A percentile compares a stretch with the other conserved stretches of the same genome.
Evolutionary conservation across 2,113 vertebrate genomes (phyloP).

Genomic region (Phoenicopterus ruber): DNA sequence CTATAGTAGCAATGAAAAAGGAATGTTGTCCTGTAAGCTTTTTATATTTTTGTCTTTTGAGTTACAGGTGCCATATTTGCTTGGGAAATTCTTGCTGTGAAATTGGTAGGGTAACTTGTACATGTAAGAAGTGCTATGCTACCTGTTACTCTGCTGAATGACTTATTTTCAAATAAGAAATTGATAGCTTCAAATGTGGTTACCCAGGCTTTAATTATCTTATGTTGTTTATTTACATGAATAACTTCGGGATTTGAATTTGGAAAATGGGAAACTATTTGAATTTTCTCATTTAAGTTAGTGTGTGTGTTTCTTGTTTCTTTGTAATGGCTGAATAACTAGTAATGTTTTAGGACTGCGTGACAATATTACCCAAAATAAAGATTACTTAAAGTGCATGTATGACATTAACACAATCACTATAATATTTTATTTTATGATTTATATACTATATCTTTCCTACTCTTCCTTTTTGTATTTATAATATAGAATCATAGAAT

Average conservation of each 20-base stretch:
- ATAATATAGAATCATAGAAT: neutral
- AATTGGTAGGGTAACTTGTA: neutral
- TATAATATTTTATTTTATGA: neutral
- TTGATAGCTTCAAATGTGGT: neutral
- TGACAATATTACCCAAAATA: neutral
- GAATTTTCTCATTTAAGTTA: neutral
- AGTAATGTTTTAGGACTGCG: neutral
- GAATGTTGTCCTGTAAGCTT: neutral
- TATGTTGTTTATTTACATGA: neutral
- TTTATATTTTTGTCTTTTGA: neutral
- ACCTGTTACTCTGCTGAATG: neutral
- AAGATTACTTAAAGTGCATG: neutral
- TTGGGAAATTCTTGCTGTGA: neutral
- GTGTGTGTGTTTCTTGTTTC: neutral
- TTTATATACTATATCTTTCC: neutral
- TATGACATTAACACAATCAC: neutral
- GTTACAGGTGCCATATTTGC: neutral
- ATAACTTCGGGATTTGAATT: neutral
- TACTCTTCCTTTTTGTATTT: neutral
- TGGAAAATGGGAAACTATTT: neutral
- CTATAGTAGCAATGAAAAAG: neutral
- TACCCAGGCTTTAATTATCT: neutral
- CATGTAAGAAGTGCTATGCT: neutral
- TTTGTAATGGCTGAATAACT: neutral
- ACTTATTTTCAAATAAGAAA: neutral